Percentiles rank a stretch among this genome's conserved stretches.
These are phyloP conservation scores for Hydractinia symbiolongicarpus DNA, from an alignment of 30 jellyfish, hydroid and myxozoan genomes.

Conservation along the genomic window DNA sequence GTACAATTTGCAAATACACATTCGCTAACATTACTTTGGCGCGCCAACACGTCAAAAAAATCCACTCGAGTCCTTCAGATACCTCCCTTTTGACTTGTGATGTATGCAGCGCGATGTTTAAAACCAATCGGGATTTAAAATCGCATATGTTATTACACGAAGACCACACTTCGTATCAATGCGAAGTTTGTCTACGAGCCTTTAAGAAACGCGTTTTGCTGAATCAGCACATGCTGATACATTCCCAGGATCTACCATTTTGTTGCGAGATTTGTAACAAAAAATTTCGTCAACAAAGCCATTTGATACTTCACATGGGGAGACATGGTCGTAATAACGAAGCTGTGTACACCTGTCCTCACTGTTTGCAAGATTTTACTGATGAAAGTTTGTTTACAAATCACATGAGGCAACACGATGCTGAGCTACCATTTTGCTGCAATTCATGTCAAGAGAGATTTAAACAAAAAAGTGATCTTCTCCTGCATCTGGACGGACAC, in stretches of 20 bases:
- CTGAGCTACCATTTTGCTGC: constrained; percentile 25
- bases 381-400: neutral
- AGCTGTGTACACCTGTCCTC: constrained; percentile 24
- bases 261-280: constrained; percentile 23
- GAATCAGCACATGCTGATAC: constrained; percentile 34
- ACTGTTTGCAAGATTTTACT: neutral
- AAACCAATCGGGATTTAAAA: constrained; percentile 24
- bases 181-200: constrained; percentile 33
- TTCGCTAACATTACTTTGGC: neutral
- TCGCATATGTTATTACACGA: constrained; percentile 42
- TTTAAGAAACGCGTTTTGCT: constrained; percentile 28
- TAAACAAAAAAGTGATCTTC: constrained; percentile 14
- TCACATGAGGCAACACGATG: constrained; percentile 21
- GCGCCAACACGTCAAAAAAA: neutral
- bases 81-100: neutral
- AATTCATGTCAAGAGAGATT: constrained; percentile 31
- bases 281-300: constrained; percentile 39
- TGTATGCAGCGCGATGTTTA: constrained; percentile 26
- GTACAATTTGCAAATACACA: neutral
- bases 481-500: constrained; percentile 32
- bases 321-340: constrained; percentile 19
- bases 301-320: constrained; percentile 36
- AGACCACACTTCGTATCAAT: constrained; percentile 19
- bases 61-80: neutral
- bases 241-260: constrained; percentile 32